phyloP scores from a whole-genome alignment of 2,797 vertebrate species.

The Gorsachius magnificus region DNA sequence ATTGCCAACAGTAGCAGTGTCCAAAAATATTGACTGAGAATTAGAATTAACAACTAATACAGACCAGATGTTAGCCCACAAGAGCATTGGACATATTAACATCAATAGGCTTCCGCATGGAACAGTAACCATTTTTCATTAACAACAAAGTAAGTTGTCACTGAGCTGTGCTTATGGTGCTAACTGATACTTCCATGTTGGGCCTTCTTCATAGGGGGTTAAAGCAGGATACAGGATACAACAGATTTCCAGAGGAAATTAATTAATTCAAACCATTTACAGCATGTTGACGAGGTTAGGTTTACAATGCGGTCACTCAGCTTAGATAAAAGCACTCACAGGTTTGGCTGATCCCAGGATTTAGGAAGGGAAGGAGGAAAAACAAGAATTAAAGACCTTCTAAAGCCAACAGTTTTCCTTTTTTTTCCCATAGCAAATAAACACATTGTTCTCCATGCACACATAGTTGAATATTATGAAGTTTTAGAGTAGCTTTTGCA shows the following conservation, averaged over 20 bases:
- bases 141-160: constrained; percentile 78
- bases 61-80: constrained; percentile 84
- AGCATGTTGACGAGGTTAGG: constrained; percentile 41
- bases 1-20: constrained; percentile 49
- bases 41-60: constrained; percentile 81
- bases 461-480: neutral
- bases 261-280: constrained; percentile 80
- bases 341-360: constrained; percentile 23
- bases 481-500: neutral
- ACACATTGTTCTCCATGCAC: neutral
- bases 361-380: neutral
- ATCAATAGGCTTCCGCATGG: constrained; percentile 82
- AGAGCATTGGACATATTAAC: constrained; percentile 78
- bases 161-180: constrained; percentile 61
- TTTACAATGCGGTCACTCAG: constrained; percentile 51
- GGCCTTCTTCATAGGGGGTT: constrained; percentile 47
- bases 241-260: constrained; percentile 81
- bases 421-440: neutral
- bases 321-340: constrained; percentile 5
- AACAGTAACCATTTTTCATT: constrained; percentile 82
- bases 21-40: constrained; percentile 57
- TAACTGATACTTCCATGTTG: constrained; percentile 75
- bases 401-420: neutral
- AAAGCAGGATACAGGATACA: constrained; percentile 75
- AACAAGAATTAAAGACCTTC: constrained; percentile 13